Evolutionary conservation across 2,888 invertebrate species (phyloP), one percentile per base, ranked within the genome.

Genomic region (Lampropteryx suffumata): DNA sequence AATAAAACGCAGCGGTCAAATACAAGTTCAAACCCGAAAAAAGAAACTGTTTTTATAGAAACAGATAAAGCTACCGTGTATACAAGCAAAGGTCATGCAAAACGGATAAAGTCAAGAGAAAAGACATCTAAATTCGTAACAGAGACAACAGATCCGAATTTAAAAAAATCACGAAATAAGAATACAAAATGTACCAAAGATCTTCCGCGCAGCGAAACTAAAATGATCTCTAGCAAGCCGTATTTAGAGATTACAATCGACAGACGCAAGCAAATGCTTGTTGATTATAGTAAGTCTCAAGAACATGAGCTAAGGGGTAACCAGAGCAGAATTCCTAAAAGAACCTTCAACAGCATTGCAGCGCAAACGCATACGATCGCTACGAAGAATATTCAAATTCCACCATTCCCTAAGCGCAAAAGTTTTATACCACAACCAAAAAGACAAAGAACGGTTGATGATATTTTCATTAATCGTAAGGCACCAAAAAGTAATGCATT

Each of bases 181-280:
- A 21, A 14, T 12, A 3, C 37, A 46, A 32, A 54, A 27, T 6
- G 34, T 46, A 35, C 26, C 32, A 10, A 32, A 27, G 12, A 12
- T 17, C 17, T 17, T 3, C 17, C 17, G 2, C 17, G 17, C 2
- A 4, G 52, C 36, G 6, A 54, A 40, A 7, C 6, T 45, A 2
- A 67, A 58, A 6, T 53, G 13, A 50, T 35, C 11, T 43, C 56
- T 1, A 50, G 54, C 2, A 62, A 60, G 7, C 67, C 68, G 1
- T 61, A 61, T 28, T 43, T 80, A 30, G 69, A 78, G 35, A 79
- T 79, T 10, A 70, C 66, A 32, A 73, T 79, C 21, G 74, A 76
- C 24, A 67, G 6, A 27, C 24, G 59, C 7, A 49, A 63, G 29
- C 61, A 69, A 13, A 62, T 71, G 8, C 55, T 56, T 9, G 60